Evolutionary conservation across 2,113 vertebrate species (phyloP), one percentile per base, ranked within the genome.

Genomic region (Ctenomys sociabilis): DNA sequence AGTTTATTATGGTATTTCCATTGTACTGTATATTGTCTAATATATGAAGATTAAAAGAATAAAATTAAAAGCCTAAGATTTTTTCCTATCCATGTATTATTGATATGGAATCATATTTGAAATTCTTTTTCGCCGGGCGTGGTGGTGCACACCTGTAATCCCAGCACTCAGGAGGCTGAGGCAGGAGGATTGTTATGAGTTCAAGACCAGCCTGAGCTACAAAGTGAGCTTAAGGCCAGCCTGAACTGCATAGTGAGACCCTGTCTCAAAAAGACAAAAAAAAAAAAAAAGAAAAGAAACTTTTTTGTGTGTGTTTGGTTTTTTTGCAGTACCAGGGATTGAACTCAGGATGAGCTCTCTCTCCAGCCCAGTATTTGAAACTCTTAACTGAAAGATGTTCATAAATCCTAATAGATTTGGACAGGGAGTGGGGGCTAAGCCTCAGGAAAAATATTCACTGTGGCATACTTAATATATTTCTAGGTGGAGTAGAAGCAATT

Each of bases 281-380:
- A n/a, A n/a, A n/a, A n/a, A n/a, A n/a, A n/a, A n/a, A n/a, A n/a
- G n/a, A n/a, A n/a, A n/a, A n/a, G n/a, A n/a, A n/a, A n/a, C n/a
- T n/a, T n/a, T n/a, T n/a, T n/a, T n/a, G n/a, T n/a, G n/a, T n/a
- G n/a, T n/a, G n/a, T n/a, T n/a, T n/a, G n/a, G n/a, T n/a, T n/a
- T n/a, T n/a, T n/a, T n/a, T n/a, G n/a, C n/a, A n/a, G n/a, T n/a
- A n/a, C n/a, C n/a, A n/a, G n/a, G n/a, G n/a, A n/a, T n/a, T n/a
- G n/a, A n/a, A n/a, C n/a, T n/a, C n/a, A n/a, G n/a, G n/a, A n/a
- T n/a, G n/a, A n/a, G n/a, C n/a, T n/a, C n/a, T n/a, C n/a, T n/a
- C n/a, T n/a, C n/a, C n/a, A n/a, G n/a, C n/a, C n/a, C n/a, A 49
- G 49, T 88, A 95, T 90, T 87, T 94, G 85, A 95, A 78, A 95